phyloP scores from a whole-genome alignment of 30 jellyfish, hydroid and myxozoan species.

The Aurelia sp. region DNA sequence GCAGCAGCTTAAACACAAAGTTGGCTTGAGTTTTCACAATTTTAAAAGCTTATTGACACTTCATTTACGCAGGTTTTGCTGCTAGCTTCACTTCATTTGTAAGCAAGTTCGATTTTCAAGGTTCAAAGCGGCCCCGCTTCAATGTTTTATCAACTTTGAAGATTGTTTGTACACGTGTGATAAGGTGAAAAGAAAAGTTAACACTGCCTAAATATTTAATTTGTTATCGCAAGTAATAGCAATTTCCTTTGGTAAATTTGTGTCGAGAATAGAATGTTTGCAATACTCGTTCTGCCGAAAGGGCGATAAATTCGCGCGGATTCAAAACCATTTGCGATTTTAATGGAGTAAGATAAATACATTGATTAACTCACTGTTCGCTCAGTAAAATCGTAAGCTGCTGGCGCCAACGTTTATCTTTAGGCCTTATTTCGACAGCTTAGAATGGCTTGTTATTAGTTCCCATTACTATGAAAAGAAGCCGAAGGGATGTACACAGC shows the following conservation, averaged over 20 bases:
- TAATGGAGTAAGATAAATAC: conserved; percentile 55
- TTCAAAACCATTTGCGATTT: conserved; percentile 59
- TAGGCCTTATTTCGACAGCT: conserved; percentile 79
- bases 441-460: conserved; percentile 71
- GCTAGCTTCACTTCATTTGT: conserved; percentile 12
- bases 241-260: conserved; percentile 63
- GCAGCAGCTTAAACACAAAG: not conserved
- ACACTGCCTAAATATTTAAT: conserved; percentile 57
- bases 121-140: conserved; percentile 46
- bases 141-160: conserved; percentile 42
- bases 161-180: conserved; percentile 67
- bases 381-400: conserved; percentile 41
- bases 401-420: conserved; percentile 82
- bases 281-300: conserved; percentile 61
- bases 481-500: conserved; percentile 70
- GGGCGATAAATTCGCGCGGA: conserved; percentile 52
- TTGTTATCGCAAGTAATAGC: conserved; percentile 43
- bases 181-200: conserved; percentile 39
- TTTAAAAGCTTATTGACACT: conserved; percentile 17
- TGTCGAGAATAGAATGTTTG: conserved; percentile 43
- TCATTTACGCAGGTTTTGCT: conserved; percentile 15
- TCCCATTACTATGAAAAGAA: conserved; percentile 74
- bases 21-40: conserved; percentile 6
- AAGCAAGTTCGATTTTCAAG: conserved; percentile 14
- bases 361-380: conserved; percentile 53